Evolutionary conservation across 2,113 vertebrate genomes (phyloP).

Genomic region (Daubentonia madagascariensis): DNA sequence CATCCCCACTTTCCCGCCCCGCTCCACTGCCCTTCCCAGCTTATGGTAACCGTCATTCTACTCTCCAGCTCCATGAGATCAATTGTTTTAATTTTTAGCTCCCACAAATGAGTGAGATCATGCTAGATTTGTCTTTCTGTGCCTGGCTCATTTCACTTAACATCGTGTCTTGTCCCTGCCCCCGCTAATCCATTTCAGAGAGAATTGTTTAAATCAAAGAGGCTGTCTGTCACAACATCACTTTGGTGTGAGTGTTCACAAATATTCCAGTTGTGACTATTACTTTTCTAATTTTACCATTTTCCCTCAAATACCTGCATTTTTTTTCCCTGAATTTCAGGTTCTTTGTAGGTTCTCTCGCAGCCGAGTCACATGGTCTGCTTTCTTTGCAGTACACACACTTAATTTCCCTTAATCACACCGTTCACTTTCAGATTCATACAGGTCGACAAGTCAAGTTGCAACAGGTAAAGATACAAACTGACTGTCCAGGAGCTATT

Average conservation of each 20-base stretch:
- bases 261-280: neutral
- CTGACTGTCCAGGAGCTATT: neutral
- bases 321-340: neutral
- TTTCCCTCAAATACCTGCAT: neutral
- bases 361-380: neutral
- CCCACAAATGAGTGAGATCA: no score
- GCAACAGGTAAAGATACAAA: neutral
- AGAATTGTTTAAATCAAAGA: neutral
- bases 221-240: neutral
- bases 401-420: neutral
- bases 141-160: no score
- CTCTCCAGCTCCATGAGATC: no score
- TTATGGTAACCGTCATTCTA: no score
- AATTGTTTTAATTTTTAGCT: no score
- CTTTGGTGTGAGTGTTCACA: neutral
- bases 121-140: no score
- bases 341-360: neutral
- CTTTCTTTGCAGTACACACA: neutral
- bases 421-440: neutral
- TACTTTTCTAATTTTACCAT: neutral
- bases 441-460: neutral
- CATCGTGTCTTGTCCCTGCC: no score
- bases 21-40: no score
- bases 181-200: neutral
- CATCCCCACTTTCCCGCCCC: no score